Conservation (phyloP, 2,888 invertebrate species). For the Torymus aiolomorphi region DNA sequence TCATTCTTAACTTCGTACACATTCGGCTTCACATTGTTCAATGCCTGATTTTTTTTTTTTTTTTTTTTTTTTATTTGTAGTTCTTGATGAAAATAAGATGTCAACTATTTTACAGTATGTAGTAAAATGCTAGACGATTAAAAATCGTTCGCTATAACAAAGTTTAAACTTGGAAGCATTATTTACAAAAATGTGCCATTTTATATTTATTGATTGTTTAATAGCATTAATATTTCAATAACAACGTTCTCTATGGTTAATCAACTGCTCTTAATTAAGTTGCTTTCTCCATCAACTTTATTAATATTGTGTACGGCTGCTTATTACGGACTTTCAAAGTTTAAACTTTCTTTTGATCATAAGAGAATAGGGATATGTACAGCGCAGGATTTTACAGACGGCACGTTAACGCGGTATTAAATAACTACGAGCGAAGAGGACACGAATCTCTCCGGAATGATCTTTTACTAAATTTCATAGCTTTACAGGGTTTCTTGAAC, state of each 20-base stretch:
- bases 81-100: conserved; percentile 65
- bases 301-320: conserved; percentile 34
- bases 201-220: conserved; percentile 56
- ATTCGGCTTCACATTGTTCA: conserved; percentile 41
- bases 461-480: conserved; percentile 14
- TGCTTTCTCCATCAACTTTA: conserved; percentile 36
- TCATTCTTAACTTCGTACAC: conserved; percentile 39
- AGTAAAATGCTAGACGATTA: conserved; percentile 63
- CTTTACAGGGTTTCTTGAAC: conserved; percentile 44
- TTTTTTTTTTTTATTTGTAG: conserved; percentile 54
- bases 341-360: conserved; percentile 54
- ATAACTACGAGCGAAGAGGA: conserved; percentile 42
- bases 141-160: conserved; percentile 63
- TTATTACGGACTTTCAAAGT: conserved; percentile 50
- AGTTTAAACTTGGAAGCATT: conserved; percentile 64
- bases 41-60: conserved; percentile 44
- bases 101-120: conserved; percentile 60
- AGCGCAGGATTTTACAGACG: conserved; percentile 56
- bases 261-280: conserved; percentile 35
- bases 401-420: conserved; percentile 45
- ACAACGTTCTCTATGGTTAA: conserved; percentile 32
- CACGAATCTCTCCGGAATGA: conserved; percentile 38
- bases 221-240: conserved; percentile 40
- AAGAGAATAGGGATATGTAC: conserved; percentile 54
- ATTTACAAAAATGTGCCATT: conserved; percentile 62